Percentiles rank a stretch among this genome's conserved stretches.
Evolutionary conservation across 2,888 invertebrate species (phyloP).

Genomic region (Aleiodes testaceus): DNA sequence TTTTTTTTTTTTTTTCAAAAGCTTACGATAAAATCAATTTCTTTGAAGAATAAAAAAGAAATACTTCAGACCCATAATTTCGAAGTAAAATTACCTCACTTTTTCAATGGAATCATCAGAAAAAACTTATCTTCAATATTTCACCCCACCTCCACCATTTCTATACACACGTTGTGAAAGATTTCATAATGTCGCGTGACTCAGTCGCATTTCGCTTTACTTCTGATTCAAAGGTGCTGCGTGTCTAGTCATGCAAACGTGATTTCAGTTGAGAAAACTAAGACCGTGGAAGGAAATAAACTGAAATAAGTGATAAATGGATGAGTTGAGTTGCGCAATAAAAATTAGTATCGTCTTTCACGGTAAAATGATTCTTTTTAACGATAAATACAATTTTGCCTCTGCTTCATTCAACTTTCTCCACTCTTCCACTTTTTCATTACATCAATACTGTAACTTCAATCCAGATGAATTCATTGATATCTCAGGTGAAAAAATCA

Average conservation of each 20-base stretch:
- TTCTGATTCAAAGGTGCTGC: slow-evolving; percentile 1
- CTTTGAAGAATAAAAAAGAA: no score
- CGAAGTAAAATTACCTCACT: no score
- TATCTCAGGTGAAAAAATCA: slow-evolving; percentile 14
- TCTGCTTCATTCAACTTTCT: neutral
- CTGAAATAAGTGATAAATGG: slow-evolving; percentile 6
- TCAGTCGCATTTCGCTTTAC: slow-evolving; percentile 6
- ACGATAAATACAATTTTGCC: neutral
- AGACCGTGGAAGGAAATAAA: neutral
- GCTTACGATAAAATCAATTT: no score
- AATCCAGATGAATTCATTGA: slow-evolving; percentile 11
- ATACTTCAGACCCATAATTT: no score
- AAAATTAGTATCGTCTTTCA: slow-evolving; percentile 7
- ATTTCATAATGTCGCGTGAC: slow-evolving; percentile 19
- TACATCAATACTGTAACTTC: neutral
- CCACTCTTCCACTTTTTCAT: neutral
- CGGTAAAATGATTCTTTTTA: no score
- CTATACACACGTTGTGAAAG: neutral
- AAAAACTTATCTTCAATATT: no score
- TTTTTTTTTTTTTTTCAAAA: no score
- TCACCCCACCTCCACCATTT: no score
- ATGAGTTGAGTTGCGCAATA: neutral
- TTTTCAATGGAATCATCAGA: no score
- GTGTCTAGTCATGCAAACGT: slow-evolving; percentile 16
- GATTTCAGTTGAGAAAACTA: slow-evolving; percentile 1